Conservation (phyloP, 2,888 invertebrate species). For the Lottia scabra region DNA sequence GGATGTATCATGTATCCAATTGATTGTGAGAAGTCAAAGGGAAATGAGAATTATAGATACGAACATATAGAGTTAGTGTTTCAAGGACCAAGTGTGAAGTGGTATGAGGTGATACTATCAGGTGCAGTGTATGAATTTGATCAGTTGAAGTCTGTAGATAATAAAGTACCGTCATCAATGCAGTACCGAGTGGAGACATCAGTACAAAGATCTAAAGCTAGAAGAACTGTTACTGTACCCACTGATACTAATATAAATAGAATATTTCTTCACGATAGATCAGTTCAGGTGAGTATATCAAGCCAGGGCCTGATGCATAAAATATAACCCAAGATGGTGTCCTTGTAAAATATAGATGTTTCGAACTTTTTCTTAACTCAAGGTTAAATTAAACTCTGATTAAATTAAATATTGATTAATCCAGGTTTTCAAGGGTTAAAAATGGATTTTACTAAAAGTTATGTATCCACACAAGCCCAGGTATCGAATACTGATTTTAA, state of each 20-base stretch:
- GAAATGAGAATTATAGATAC: neutral
- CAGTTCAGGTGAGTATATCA: too few relatives aligned
- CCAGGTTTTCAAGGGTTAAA: too few relatives aligned
- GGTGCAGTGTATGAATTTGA: neutral
- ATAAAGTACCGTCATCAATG: neutral
- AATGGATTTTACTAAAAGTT: too few relatives aligned
- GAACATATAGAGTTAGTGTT: neutral
- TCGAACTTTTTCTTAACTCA: too few relatives aligned
- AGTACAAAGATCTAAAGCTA: neutral
- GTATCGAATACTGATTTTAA: too few relatives aligned
- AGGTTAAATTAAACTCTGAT: too few relatives aligned
- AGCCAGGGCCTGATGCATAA: too few relatives aligned
- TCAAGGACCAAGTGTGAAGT: neutral
- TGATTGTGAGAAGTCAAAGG: neutral
- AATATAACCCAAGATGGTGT: too few relatives aligned
- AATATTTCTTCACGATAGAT: neutral
- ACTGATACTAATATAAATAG: neutral
- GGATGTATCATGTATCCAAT: neutral
- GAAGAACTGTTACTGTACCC: neutral
- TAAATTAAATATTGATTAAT: too few relatives aligned
- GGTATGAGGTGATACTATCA: neutral
- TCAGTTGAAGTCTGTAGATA: neutral
- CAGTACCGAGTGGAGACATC: neutral
- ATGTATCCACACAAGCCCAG: too few relatives aligned
- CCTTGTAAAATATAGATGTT: too few relatives aligned